phyloP scores from a whole-genome alignment of 1,140 invertebrate species.

The Bombus waltoni region DNA sequence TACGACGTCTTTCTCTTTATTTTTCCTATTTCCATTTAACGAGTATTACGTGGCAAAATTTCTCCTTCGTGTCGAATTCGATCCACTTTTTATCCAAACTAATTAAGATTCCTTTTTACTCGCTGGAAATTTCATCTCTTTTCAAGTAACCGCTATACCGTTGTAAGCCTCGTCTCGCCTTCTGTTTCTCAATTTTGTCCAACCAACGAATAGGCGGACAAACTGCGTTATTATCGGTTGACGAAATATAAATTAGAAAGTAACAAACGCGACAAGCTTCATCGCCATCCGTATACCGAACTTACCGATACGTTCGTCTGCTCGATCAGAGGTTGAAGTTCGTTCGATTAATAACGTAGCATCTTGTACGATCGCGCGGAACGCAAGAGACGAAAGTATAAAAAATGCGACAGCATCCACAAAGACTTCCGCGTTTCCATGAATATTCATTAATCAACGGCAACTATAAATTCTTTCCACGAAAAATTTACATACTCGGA shows the following conservation, averaged over 20 bases:
- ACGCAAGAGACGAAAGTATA: neutral
- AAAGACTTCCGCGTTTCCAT: neutral
- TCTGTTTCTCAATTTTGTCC: neutral
- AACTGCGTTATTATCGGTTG: neutral
- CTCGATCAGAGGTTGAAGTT: neutral
- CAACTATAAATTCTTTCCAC: neutral
- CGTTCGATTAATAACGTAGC: neutral
- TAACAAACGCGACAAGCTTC: neutral
- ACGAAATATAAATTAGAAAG: neutral
- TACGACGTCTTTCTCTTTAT: neutral
- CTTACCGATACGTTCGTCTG: no score
- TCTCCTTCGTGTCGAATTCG: neutral
- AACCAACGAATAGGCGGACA: neutral
- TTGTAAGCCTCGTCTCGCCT: no score
- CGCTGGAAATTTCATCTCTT: neutral
- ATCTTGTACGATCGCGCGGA: neutral
- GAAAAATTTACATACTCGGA: neutral
- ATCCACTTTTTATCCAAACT: constrained; percentile 1
- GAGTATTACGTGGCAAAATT: constrained; percentile 1
- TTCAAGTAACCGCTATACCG: neutral
- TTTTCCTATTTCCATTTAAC: neutral
- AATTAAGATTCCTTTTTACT: constrained; percentile 14
- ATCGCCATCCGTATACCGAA: no score
- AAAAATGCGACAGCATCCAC: neutral
- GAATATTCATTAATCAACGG: neutral